A percentile compares a stretch with the other conserved stretches of the same genome.
Evolutionary conservation across 2,888 invertebrate genomes (phyloP).

Genomic region (Criorhina ranunculi): DNA sequence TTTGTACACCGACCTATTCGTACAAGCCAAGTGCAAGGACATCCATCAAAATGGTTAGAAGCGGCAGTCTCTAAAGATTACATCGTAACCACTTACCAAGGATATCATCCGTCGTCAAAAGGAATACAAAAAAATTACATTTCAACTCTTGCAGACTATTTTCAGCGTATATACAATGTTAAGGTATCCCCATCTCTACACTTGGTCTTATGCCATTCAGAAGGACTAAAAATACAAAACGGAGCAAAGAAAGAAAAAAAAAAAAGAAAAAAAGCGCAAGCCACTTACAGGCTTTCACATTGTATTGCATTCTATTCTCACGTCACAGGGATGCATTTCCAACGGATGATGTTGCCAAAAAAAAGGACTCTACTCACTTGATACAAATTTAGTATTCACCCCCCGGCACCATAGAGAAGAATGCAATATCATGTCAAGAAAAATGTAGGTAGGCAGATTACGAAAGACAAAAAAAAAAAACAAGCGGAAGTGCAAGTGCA

Average conservation of each 20-base stretch:
- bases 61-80: neutral
- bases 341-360: conserved; percentile 39
- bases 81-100: conserved; percentile 28
- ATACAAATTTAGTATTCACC: neutral
- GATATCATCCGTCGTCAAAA: conserved; percentile 1
- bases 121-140: neutral
- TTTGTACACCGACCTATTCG: neutral
- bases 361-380: conserved; percentile 4
- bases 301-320: conserved; percentile 37
- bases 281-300: conserved; percentile 49
- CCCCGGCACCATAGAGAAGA: neutral
- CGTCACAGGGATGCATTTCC: conserved; percentile 26
- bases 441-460: conserved; percentile 48
- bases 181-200: conserved; percentile 50
- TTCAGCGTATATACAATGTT: conserved; percentile 39
- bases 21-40: conserved; percentile 41
- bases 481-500: conserved; percentile 54
- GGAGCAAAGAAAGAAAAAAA: conserved; percentile 17
- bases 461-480: conserved; percentile 34
- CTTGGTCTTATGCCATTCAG: conserved; percentile 51
- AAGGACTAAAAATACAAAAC: conserved; percentile 15
- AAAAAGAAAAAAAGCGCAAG: conserved; percentile 38
- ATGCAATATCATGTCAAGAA: conserved; percentile 24
- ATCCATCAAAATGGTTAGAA: conserved; percentile 2
- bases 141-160: conserved; percentile 1